These are phyloP conservation scores for Catharus fuscescens DNA, from an alignment of 2,113 vertebrate genomes.

Conservation along the genomic window DNA sequence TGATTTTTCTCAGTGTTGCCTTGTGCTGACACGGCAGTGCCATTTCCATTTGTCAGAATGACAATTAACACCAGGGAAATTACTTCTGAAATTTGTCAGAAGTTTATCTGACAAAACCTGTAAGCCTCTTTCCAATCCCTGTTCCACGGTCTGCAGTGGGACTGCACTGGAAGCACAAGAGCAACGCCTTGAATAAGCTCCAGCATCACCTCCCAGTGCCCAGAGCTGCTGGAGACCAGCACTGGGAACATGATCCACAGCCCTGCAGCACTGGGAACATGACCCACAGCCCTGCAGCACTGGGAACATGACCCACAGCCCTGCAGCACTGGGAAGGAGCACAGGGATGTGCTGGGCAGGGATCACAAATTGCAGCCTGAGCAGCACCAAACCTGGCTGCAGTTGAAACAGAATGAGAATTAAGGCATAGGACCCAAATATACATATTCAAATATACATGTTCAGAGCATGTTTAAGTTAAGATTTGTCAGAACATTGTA, in stretches of 20 bases:
- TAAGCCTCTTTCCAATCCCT: neutral
- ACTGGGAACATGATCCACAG: rapidly evolving
- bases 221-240: neutral
- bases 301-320: rapidly evolving
- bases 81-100: neutral
- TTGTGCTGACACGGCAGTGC: neutral
- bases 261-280: neutral
- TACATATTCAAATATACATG: rapidly evolving
- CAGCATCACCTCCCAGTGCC: neutral
- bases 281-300: rapidly evolving
- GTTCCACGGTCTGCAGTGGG: neutral
- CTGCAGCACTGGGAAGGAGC: neutral
- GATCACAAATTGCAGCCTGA: rapidly evolving
- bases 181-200: rapidly evolving
- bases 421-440: neutral
- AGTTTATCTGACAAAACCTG: neutral
- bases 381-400: neutral
- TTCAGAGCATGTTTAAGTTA: neutral
- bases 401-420: neutral
- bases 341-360: rapidly evolving
- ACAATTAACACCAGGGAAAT: neutral
- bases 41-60: neutral
- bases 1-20: neutral
- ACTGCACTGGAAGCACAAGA: neutral
- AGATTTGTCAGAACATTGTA: neutral